Conservation (phyloP, 1,140 invertebrate genomes). For the Heliconius hermathena region DNA sequence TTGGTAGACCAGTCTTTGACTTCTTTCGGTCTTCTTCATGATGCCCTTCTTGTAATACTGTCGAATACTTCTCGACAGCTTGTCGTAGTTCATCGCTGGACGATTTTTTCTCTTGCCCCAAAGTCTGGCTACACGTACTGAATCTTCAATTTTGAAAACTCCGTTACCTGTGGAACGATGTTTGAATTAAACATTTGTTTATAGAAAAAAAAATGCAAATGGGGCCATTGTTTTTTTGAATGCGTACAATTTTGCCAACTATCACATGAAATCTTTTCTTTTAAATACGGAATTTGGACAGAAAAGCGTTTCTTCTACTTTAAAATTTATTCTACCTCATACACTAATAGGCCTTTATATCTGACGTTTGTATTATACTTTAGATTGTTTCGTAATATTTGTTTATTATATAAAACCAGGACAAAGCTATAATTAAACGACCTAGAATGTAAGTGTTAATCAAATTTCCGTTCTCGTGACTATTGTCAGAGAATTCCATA, state of each 20-base stretch:
- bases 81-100: constrained; percentile 99
- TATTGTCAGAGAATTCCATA: constrained; percentile 32
- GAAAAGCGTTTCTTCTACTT: background rate
- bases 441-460: constrained; percentile 30
- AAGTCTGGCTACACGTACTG: constrained; percentile 95
- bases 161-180: constrained; percentile 85
- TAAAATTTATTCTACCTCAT: background rate
- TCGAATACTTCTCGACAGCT: constrained; percentile 97
- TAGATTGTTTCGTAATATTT: constrained; percentile 3
- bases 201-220: constrained; percentile 45
- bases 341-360: too few species aligned
- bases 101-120: constrained; percentile 99
- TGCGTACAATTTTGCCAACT: constrained; percentile 34
- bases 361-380: background rate
- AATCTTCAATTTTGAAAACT: constrained; percentile 99
- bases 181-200: constrained; percentile 67
- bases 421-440: constrained; percentile 28
- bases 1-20: constrained; percentile 99
- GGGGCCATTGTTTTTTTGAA: constrained; percentile 46
- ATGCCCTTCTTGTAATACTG: constrained; percentile 99
- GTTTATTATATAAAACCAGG: background rate
- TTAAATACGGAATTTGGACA: constrained; percentile 1
- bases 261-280: constrained; percentile 25
- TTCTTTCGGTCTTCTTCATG: constrained; percentile 99
- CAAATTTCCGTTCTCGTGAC: constrained; percentile 36